Evolutionary conservation across 2,113 vertebrate species (phyloP).

Genomic region (Carassius gibelio): DNA sequence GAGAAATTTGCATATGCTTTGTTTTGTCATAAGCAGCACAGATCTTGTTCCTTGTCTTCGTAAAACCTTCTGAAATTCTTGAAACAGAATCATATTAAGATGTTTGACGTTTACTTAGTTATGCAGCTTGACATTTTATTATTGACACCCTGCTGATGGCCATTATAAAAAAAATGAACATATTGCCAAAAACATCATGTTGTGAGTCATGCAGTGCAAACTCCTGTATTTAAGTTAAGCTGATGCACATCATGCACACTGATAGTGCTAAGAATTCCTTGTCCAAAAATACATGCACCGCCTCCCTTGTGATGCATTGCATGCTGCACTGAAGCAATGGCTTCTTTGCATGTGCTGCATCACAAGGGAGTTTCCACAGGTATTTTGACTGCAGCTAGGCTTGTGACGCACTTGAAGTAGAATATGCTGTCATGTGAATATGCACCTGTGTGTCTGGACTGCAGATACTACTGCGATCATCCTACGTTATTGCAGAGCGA

Average conservation of each 20-base stretch:
- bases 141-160: conserved; percentile 5
- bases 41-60: background rate
- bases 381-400: conserved; percentile 47
- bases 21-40: conserved; percentile 28
- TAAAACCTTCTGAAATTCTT: background rate
- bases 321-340: background rate
- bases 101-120: background rate
- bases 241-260: background rate
- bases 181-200: background rate
- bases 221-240: background rate
- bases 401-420: conserved; percentile 33
- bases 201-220: background rate
- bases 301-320: background rate
- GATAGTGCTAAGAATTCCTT: background rate
- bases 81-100: background rate
- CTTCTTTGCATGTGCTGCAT: conserved; percentile 27
- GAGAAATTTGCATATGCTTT: conserved; percentile 29
- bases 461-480: conserved; percentile 73
- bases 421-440: conserved; percentile 28
- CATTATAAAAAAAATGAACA: background rate
- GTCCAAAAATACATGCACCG: background rate
- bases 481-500: conserved; percentile 73
- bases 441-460: conserved; percentile 71
- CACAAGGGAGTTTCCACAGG: conserved; percentile 9
- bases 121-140: conserved; percentile 6